Evolutionary conservation across 2,113 vertebrate genomes (phyloP).

Genomic region (Andinoacara biseriatus): DNA sequence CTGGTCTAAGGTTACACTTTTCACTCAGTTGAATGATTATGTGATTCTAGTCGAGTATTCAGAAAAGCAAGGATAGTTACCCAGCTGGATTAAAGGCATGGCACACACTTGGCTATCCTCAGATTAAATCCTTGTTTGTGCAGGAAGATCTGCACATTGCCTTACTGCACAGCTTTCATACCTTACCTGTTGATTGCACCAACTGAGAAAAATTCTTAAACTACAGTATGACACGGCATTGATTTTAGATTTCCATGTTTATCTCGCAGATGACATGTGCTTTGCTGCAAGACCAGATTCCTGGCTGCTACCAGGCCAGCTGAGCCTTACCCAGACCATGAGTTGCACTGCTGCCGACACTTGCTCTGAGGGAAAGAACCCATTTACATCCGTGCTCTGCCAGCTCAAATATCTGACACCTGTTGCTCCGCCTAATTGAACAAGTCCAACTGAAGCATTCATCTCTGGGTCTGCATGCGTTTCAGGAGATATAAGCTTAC

Average conservation of each 20-base stretch:
- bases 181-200: not conserved
- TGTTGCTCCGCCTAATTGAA: constrained; percentile 12
- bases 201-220: not conserved
- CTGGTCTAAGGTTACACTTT: not conserved
- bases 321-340: not conserved
- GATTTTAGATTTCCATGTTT: not conserved
- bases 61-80: not conserved
- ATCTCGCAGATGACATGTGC: not conserved
- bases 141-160: not conserved
- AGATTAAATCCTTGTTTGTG: not conserved
- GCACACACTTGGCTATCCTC: not conserved
- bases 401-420: constrained; percentile 50
- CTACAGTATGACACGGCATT: not conserved
- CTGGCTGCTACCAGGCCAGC: not conserved
- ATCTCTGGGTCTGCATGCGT: constrained; percentile 12
- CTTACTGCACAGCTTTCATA: not conserved
- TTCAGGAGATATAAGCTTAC: constrained; percentile 9
- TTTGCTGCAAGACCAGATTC: not conserved
- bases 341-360: constrained; percentile 21
- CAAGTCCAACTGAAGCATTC: constrained; percentile 6
- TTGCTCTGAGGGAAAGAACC: not conserved
- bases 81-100: not conserved
- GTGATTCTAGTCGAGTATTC: not conserved
- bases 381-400: constrained; percentile 13
- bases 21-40: not conserved